Base-by-base conservation (phyloP, 2,888 invertebrate genomes). In the Diarsia dahlii region DNA sequence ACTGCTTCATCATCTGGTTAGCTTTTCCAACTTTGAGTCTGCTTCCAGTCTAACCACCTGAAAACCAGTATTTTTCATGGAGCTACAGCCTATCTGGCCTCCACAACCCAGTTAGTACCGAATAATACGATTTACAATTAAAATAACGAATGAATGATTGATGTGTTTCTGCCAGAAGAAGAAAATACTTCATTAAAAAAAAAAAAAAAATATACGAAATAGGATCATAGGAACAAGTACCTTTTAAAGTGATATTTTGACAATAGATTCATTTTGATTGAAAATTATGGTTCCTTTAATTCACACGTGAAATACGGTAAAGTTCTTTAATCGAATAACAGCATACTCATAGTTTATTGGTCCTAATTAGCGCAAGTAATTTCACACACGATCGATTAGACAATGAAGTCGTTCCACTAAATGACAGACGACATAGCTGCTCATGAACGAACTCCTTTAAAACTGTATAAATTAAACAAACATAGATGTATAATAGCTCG, bases 381-480 rank as follows among this genome's bases (percentile, higher is more conserved):
- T 79, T 72, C 48, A 69, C 50, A 73, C 75, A 74, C 76, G 54
- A 70, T 69, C 20, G 23, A 56, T 64, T 50, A 52, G n/a, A 75
- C 60, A 75, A 81, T 75, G 48, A 70, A 81, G 54, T 48, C 34
- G 45, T 79, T 82, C 60, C 20, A 50, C 34, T 13, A 52, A 75
- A 46, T 46, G 60, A 75, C 45, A 81, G 28, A 18, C n/a, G n/a
- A 65, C 58, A 10, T 23, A 54, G 34, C 15, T 54, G 64, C 5
- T 5, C 18, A 15, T 65, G 54, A 69, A 75, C 54, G 69, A 66
- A 45, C 45, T 74, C 0, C 6, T 81, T 34, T 18, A 46, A 62
- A 73, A 73, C 58, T 8, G 52, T 34, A 72, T 74, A 54, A 28
- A 69, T 74, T 66, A 28, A 28, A 28, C 28, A 28, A 2, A 28